phyloP scores from a whole-genome alignment of 2,888 invertebrate genomes.

The Bhutanitis thaidina region DNA sequence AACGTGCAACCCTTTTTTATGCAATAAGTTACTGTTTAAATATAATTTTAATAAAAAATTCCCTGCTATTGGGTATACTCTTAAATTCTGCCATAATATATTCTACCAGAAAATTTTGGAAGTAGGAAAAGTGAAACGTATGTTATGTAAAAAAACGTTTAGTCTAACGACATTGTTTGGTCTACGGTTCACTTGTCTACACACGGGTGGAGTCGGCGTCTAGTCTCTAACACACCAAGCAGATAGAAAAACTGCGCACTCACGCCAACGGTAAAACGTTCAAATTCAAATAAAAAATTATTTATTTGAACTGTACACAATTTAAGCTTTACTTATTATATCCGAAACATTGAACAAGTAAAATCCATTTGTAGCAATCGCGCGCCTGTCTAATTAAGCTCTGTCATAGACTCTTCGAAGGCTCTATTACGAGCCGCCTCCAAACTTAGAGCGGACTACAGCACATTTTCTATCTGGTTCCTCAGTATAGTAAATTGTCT shows the following conservation, averaged over 20 bases:
- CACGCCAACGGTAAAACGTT: slow-evolving; percentile 29
- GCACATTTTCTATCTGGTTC: slow-evolving; percentile 66
- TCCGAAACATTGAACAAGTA: slow-evolving; percentile 68
- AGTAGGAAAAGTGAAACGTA: too few relatives aligned
- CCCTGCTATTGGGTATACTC: too few relatives aligned
- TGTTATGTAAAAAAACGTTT: neutral
- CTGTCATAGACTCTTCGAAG: slow-evolving; percentile 79
- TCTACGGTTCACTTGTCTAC: slow-evolving; percentile 21
- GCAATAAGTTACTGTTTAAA: too few relatives aligned
- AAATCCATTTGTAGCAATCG: slow-evolving; percentile 74
- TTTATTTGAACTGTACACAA: slow-evolving; percentile 41
- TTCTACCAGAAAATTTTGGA: too few relatives aligned
- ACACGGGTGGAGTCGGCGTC: slow-evolving; percentile 24
- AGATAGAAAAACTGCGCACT: neutral
- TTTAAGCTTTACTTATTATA: slow-evolving; percentile 48
- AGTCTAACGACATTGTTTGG: neutral
- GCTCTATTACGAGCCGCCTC: slow-evolving; percentile 77
- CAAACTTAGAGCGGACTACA: slow-evolving; percentile 75
- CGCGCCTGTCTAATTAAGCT: slow-evolving; percentile 78
- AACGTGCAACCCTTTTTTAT: too few relatives aligned
- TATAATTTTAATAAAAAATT: too few relatives aligned
- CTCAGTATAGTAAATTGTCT: slow-evolving; percentile 39
- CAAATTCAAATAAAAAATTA: slow-evolving; percentile 46
- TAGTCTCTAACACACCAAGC: slow-evolving; percentile 37
- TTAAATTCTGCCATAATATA: too few relatives aligned